Evolutionary conservation across 2,797 vertebrate species (phyloP), one percentile per base, ranked within the genome.

Genomic region (Pterois miles): DNA sequence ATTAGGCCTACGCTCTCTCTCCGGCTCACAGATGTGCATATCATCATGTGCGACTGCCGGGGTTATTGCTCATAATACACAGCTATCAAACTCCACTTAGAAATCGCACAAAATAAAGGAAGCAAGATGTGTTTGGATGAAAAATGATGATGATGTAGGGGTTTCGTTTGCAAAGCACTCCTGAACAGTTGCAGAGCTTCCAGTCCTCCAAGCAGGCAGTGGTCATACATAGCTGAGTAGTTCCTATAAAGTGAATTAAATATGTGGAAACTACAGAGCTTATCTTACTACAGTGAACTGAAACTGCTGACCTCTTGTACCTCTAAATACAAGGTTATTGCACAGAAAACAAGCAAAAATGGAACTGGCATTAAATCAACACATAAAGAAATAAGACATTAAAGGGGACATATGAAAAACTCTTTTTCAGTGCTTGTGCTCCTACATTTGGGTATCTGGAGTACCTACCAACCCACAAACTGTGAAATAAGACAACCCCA

Each of bases 1-100:
- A 91, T 88, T 80, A 88, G 65, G 56, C 71, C 71, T 67, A 50
- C 3, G 54, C n/a, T 12, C 73, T 62, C 54, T 65, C 46, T 67
- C 66, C 5, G 8, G 56, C 25, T 54, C 50, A 78, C 74, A 88
- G 82, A 84, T 82, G 81, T 77, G 71, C 65, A 43, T 43, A 29
- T 71, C 38, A 29, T 71, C 13, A 77, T 54, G 14, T 53, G 48
- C 4, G 1, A 40, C 52, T 4, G 71, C 50, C 43, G 54, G 40
- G 60, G 50, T 77, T 78, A 54, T 23, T 27, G 5, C 38, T 71
- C 29, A n/a, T 60, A 72, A 71, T 71, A 56, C 50, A 68, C 14
- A 77, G 46, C 36, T 62, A 57, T 53, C 66, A 69, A 40, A 48
- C 52, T 68, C 48, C 63, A 52, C 27, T 25, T 22, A n/a, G 18